Evolutionary conservation across 2,888 invertebrate species (phyloP), one percentile per base, ranked within the genome.

Genomic region (Hirtodrosophila duncani): DNA sequence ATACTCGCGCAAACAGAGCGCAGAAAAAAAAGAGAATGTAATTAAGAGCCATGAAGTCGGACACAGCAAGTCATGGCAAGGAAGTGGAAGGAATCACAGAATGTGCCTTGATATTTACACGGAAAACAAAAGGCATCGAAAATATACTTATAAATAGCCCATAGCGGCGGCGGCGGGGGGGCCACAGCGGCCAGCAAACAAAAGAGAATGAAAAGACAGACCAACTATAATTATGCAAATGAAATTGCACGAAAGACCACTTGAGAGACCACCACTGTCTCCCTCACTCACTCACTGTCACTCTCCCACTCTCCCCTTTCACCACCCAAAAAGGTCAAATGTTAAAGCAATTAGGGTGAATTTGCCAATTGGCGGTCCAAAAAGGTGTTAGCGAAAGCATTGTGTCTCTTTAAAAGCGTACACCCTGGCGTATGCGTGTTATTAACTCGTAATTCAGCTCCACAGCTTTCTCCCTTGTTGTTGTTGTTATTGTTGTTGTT

Each of bases 151-250:
- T 62, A 64, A 79, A 71, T 67, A 79, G 46, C 39, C 33, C n/a
- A n/a, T n/a, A n/a, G n/a, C n/a, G n/a, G n/a, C n/a, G n/a, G n/a
- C n/a, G n/a, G n/a, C n/a, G n/a, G n/a, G n/a, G 10, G 13, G 6
- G 9, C 20, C 9, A 16, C 11, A n/a, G 37, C 14, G 23, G 36
- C 7, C n/a, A 23, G 23, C 7, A 13, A 1, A n/a, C 33, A 36
- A 23, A 16, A 36, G 20, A n/a, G 20, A 16, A 10, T 13, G 11
- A 14, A 23, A 14, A 18, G 23, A 23, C 26, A 45, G 23, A 29
- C 48, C 49, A 43, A 29, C 26, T 37, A 27, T 62, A 70, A 71
- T 79, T 77, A 72, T 72, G 72, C 69, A 72, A 72, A 72, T 75
- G 59, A 45, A 75, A 62, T 70, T 43, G 51, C 55, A 43, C 38